Evolutionary conservation across 2,113 vertebrate genomes (phyloP), one percentile per base, ranked within the genome.

Genomic region (Menidia beryllina): DNA sequence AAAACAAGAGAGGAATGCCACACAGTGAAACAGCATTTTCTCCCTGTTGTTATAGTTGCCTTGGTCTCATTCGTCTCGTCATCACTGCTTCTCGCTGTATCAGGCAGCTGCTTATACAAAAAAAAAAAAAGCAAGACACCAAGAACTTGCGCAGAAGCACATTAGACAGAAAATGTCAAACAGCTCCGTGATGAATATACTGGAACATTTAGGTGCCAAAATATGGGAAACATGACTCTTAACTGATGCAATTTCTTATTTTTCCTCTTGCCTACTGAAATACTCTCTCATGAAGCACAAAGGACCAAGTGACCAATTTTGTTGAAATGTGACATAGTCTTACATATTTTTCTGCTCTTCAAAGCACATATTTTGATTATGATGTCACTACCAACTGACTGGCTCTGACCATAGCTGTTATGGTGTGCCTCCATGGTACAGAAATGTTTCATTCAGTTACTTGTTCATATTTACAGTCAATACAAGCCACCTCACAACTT

Each of bases 91-190:
- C 24, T 51, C 30, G 41, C 41, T 36, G 23, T 10, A 20, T 58
- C 45, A 48, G 45, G 41, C 65, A 68, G 36, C 65, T 57, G n/a
- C 58, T 52, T 39, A n/a, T n/a, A 36, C 14, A 1, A 58, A 19
- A 45, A n/a, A 19, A 45, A n/a, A 45, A 17, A 45, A 45, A 19
- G 41, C 27, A 49, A 9, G 38, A n/a, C 53, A 54, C 39, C 49
- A 20, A 54, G 23, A 48, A 48, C 30, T 34, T 49, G 50, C 36
- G 43, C 41, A 20, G 27, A 34, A 17, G 8, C n/a, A 48, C 23
- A 15, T 56, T n/a, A 54, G 39, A 56, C 26, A 6, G 3, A n/a
- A 19, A 56, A 36, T 54, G 14, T 17, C n/a, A 19, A 65, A 21
- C 14, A 14, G n/a, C 23, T 21, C 58, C 34, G 48, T 43, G 14